Percentiles rank a stretch among this genome's conserved stretches.
phyloP scores from a whole-genome alignment of 2,888 invertebrate genomes.

The Hirtodrosophila confusa region DNA sequence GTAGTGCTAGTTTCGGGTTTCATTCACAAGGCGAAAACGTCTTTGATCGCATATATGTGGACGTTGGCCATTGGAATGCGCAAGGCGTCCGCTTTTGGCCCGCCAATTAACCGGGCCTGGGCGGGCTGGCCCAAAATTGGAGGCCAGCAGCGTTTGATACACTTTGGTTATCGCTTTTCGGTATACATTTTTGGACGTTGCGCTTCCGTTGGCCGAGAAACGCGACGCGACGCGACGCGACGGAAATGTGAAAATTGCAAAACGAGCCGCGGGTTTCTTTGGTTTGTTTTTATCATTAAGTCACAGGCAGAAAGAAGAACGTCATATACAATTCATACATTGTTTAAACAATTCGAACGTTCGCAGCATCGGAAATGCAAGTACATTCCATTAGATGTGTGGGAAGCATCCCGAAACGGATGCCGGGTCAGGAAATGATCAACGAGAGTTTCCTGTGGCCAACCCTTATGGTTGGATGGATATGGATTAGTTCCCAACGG shows the following conservation, averaged over 20 bases:
- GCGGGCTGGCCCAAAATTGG: conserved; percentile 50
- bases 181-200: conserved; percentile 44
- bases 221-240: conserved; percentile 12
- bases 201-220: conserved; percentile 63
- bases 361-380: conserved; percentile 31
- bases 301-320: conserved; percentile 15
- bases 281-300: conserved; percentile 38
- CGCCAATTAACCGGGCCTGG: conserved; percentile 42
- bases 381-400: conserved; percentile 7
- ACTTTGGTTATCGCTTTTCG: conserved; percentile 56
- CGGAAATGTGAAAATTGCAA: conserved; percentile 53
- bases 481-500: neutral
- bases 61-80: conserved; percentile 46
- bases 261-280: conserved; percentile 26
- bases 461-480: conserved; percentile 7
- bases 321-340: conserved; percentile 15
- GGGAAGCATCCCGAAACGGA: conserved; percentile 48
- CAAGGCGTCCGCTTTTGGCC: conserved; percentile 37
- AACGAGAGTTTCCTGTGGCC: conserved; percentile 38
- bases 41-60: conserved; percentile 9
- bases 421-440: conserved; percentile 42
- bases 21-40: conserved; percentile 53
- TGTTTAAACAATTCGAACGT: conserved; percentile 31
- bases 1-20: conserved; percentile 32
- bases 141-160: conserved; percentile 67